Evolutionary conservation across 2,888 invertebrate genomes (phyloP).

Genomic region (Himalopsyche japonica): DNA sequence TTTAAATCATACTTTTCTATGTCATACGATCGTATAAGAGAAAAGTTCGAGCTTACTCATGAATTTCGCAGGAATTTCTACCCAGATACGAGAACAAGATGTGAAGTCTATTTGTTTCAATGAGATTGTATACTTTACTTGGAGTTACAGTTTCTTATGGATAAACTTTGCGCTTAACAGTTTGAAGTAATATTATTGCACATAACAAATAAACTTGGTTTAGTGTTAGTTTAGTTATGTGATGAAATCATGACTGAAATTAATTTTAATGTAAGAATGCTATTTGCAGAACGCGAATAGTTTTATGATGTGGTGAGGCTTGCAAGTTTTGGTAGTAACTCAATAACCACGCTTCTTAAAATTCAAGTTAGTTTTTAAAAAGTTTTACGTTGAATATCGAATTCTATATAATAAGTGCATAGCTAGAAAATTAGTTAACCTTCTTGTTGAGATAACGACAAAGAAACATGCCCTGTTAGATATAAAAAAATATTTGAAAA

Average conservation of each 20-base stretch:
- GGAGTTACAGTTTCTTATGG: slow-evolving; percentile 4
- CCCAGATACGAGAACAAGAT: not conserved
- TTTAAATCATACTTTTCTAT: not conserved
- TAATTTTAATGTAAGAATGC: not conserved
- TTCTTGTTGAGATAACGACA: too few species aligned
- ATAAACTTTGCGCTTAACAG: not conserved
- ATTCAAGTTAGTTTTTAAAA: not conserved
- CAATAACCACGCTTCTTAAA: not conserved
- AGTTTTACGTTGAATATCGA: too few species aligned
- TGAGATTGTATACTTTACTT: not conserved
- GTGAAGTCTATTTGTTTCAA: slow-evolving; percentile 10
- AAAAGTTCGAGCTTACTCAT: not conserved
- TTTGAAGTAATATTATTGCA: not conserved
- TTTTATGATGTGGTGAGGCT: not conserved
- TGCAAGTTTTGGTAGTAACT: not conserved
- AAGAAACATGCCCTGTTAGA: too few species aligned
- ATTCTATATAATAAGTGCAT: too few species aligned
- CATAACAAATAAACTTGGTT: not conserved
- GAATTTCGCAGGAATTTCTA: not conserved
- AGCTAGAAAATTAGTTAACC: too few species aligned
- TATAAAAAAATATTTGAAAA: too few species aligned
- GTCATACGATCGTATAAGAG: not conserved
- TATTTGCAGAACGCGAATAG: not conserved
- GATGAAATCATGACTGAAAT: not conserved
- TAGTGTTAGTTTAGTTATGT: not conserved